A percentile compares a stretch with the other conserved stretches of the same genome.
These are phyloP conservation scores for Rotaria sp. DNA, from an alignment of 2,888 invertebrate species.

Conservation along the genomic window DNA sequence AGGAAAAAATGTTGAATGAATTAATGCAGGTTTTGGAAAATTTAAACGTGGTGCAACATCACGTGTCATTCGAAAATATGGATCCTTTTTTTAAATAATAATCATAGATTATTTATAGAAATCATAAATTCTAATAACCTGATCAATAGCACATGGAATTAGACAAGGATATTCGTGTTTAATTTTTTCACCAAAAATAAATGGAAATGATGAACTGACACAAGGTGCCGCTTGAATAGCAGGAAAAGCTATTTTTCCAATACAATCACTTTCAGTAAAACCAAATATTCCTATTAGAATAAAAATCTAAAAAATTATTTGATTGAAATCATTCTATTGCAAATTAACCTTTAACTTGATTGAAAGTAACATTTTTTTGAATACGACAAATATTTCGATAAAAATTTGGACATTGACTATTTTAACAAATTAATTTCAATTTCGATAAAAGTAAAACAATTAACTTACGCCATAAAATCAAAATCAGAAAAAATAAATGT, in stretches of 20 bases:
- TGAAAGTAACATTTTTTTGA: conserved; percentile 79
- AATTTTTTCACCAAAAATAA: conserved; percentile 67
- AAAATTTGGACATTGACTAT: conserved; percentile 40
- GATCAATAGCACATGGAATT: conserved; percentile 97
- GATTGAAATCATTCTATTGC: not conserved
- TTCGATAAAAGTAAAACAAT: not conserved
- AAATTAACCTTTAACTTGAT: conserved; percentile 68
- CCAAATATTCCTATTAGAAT: conserved; percentile 71
- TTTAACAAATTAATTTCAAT: not conserved
- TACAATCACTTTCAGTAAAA: conserved; percentile 85
- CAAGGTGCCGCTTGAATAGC: conserved; percentile 91
- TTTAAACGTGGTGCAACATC: conserved; percentile 90
- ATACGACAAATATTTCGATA: conserved; percentile 40
- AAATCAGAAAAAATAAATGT: conserved; percentile 94
- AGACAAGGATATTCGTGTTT: conserved; percentile 71
- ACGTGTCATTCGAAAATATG: conserved; percentile 95
- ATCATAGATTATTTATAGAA: not conserved
- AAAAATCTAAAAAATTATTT: not conserved
- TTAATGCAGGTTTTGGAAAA: conserved; percentile 74
- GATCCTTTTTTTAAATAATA: conserved; percentile 63
- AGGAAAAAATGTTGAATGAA: conserved; percentile 82
- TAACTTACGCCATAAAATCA: conserved; percentile 78
- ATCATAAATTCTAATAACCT: conserved; percentile 57
- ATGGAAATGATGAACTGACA: conserved; percentile 64
- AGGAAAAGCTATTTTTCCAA: conserved; percentile 94